Evolutionary conservation across 2,888 invertebrate genomes (phyloP), one percentile per base, ranked within the genome.

Genomic region (Andrena praecox): DNA sequence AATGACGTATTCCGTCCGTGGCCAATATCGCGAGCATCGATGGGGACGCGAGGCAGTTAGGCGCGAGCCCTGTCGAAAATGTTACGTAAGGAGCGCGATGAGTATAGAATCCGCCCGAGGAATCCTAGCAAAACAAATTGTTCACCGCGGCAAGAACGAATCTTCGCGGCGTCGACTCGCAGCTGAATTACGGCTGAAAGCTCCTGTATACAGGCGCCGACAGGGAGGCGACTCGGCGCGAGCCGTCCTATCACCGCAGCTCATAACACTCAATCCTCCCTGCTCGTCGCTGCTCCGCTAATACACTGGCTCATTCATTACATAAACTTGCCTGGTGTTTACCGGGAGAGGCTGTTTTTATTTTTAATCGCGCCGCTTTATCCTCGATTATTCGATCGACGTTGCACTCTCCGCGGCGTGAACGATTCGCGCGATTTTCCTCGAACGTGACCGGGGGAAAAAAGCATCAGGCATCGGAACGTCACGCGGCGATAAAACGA

Each of bases 221-320:
- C 2, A 7, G 35, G 12, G 24, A 33, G 6, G 60, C 20, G 48
- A 10, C 10, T 16, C 29, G 42, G 16, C 62, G 42, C 50, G 33
- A 60, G 48, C 42, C 35, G 48, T 42, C 60, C 48, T 75, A 82
- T 77, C 74, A 52, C 48, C 66, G 64, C 60, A 42, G n/a, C 74
- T 10, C 27, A 12, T 67, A 50, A 20, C n/a, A 62, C 29, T 68
- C 52, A 72, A 59, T 67, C 66, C 80, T 60, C 72, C 16, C 64
- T n/a, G 12, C 60, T 24, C 56, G 60, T 33, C 20, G 54, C 50
- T 10, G 56, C 80, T 74, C 68, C 20, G 79, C 85, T 86, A 89
- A 92, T 91, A 90, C 85, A 88, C 88, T 56, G 10, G 89, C 89
- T 92, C 90, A 91, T 93, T 93, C 93, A 93, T 93, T 93, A 93